These are phyloP conservation scores for Delphinus delphis DNA, from an alignment of 2,113 vertebrate genomes.

Conservation along the genomic window DNA sequence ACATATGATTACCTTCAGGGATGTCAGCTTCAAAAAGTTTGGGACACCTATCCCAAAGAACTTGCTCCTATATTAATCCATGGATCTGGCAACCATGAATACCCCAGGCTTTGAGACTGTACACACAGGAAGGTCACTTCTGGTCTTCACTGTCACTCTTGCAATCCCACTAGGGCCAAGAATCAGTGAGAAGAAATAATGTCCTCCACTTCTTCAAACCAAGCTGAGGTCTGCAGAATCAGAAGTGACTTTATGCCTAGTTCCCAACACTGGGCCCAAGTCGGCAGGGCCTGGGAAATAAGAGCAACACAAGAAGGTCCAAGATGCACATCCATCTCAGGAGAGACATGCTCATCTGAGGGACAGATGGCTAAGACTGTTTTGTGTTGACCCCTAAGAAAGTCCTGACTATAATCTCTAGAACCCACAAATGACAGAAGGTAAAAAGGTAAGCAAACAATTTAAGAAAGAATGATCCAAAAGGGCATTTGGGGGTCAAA, in stretches of 20 bases:
- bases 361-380: neutral
- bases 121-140: neutral
- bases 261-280: neutral
- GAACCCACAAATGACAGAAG: neutral
- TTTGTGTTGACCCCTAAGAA: neutral
- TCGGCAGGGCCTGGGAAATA: neutral
- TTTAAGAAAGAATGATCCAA: neutral
- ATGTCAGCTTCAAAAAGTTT: neutral
- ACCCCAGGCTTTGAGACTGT: neutral
- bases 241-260: neutral
- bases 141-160: neutral
- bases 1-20: neutral
- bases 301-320: neutral
- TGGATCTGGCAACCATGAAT: neutral
- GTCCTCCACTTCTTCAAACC: constrained; percentile 9
- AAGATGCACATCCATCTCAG: neutral
- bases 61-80: neutral
- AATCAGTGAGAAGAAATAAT: neutral
- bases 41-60: neutral
- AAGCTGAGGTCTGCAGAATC: neutral
- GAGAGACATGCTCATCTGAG: neutral
- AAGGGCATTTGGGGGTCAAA: neutral
- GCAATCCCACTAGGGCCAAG: neutral
- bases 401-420: neutral
- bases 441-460: neutral